A percentile compares a stretch with the other conserved stretches of the same genome.
These are phyloP conservation scores for Probosciger aterrimus DNA, from an alignment of 2,113 vertebrate species.

Conservation along the genomic window DNA sequence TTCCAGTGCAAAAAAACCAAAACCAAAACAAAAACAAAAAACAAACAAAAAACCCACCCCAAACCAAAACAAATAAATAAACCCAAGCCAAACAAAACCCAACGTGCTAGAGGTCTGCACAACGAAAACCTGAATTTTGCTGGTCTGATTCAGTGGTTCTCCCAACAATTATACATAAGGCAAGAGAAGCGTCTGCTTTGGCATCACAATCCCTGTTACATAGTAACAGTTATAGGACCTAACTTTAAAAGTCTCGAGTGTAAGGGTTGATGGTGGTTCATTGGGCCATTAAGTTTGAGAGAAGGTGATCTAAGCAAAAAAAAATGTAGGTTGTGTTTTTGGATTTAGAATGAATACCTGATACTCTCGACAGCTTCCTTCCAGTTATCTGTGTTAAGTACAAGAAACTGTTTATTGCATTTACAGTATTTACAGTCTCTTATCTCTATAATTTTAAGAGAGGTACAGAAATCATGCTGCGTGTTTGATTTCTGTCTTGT, in stretches of 20 bases:
- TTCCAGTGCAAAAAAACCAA: not conserved
- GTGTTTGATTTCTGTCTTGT: not conserved
- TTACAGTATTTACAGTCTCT: not conserved
- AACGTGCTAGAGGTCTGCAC: not conserved
- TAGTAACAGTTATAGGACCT: not conserved
- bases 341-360: not conserved
- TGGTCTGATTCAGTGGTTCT: not conserved
- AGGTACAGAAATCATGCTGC: not conserved
- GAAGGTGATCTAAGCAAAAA: slow-evolving; percentile 27
- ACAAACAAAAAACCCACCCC: too few species aligned
- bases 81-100: not conserved
- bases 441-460: not conserved
- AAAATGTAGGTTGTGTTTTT: slow-evolving; percentile 6
- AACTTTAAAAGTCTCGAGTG: not conserved
- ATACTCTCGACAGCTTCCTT: not conserved
- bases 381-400: not conserved
- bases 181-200: not conserved
- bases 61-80: not conserved
- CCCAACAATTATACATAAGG: not conserved
- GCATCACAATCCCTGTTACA: not conserved
- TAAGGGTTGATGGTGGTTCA: not conserved
- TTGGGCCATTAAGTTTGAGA: not conserved
- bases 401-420: not conserved
- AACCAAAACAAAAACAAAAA: not conserved
- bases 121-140: not conserved